Evolutionary conservation across 2,797 vertebrate species (phyloP), one percentile per base, ranked within the genome.

Genomic region (Apodemus agrarius): DNA sequence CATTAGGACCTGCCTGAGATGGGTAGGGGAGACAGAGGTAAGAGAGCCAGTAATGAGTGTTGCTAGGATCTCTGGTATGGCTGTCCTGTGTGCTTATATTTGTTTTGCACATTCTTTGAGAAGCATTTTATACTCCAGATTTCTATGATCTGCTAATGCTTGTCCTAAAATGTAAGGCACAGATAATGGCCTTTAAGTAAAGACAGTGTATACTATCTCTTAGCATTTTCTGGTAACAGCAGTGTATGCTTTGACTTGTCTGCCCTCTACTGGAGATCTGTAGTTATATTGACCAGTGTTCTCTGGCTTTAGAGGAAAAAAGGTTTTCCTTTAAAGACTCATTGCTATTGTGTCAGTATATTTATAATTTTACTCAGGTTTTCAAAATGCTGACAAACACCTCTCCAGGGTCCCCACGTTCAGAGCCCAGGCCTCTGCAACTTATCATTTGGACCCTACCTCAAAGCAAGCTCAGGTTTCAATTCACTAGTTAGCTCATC

Each of bases 221-320:
- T n/a, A 49, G 6, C 75, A 52, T 83, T 86, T 95, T 91, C 89
- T 92, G 37, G 78, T 52, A 37, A 11, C 52, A 82, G 37, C 19
- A 65, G 16, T 54, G 37, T 88, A 94, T 91, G 17, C 95, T 84
- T 97, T 84, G 96, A 67, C 52, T 97, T 75, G 78, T 90, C 96
- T 98, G 97, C 98, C 98, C 98, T 97, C 98, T 97, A 91, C 98
- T 98, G 98, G 98, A 80, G 0, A 87, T 49, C 22, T 91, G 10
- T 89, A 21, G 13, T 94, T 81, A 96, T 67, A 88, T 49, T 84
- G 72, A 67, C 49, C 59, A 81, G 19, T 61, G 46, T 87, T 22
- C 67, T 84, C 8, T 49, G 31, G 31, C 21, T 97, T 91, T 57
- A 76, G 75, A 34, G 16, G 24, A n/a, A n/a, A 59, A 79, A 59